Conservation (phyloP, 2,888 invertebrate species). For the Copidosoma aretas region DNA sequence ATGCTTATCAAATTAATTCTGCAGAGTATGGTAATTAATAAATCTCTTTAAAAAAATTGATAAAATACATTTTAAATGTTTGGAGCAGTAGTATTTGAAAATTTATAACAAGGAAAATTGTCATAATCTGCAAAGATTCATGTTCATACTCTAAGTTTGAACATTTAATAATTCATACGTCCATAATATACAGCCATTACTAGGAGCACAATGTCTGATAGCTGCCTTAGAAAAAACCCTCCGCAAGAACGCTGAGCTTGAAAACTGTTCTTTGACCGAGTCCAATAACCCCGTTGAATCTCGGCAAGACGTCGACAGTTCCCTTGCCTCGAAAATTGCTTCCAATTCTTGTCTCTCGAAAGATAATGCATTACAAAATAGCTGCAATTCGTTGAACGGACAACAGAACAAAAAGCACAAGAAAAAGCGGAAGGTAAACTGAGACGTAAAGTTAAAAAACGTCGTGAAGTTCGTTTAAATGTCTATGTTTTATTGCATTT, state of each 20-base stretch:
- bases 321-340: slow-evolving; percentile 55
- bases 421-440: slow-evolving; percentile 60
- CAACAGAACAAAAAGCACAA: slow-evolving; percentile 60
- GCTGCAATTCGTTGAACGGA: slow-evolving; percentile 55
- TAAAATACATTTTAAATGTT: not conserved
- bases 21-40: slow-evolving; percentile 22
- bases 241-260: slow-evolving; percentile 54
- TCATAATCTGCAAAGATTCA: slow-evolving; percentile 23
- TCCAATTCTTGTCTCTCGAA: slow-evolving; percentile 56
- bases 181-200: slow-evolving; percentile 49
- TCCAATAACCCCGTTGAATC: slow-evolving; percentile 52
- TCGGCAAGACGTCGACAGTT: slow-evolving; percentile 54
- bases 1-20: slow-evolving; percentile 35
- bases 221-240: slow-evolving; percentile 56
- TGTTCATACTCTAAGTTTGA: slow-evolving; percentile 33
- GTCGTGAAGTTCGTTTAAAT: slow-evolving; percentile 27
- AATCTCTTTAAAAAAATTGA: no score
- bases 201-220: slow-evolving; percentile 54
- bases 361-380: slow-evolving; percentile 55
- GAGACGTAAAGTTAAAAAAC: slow-evolving; percentile 30
- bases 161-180: slow-evolving; percentile 36
- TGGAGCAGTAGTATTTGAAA: not conserved
- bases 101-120: slow-evolving; percentile 8
- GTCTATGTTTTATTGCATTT: not conserved
- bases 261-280: slow-evolving; percentile 54